Base-by-base conservation (phyloP, 2,797 vertebrate genomes). In the Gallinago stenura region DNA sequence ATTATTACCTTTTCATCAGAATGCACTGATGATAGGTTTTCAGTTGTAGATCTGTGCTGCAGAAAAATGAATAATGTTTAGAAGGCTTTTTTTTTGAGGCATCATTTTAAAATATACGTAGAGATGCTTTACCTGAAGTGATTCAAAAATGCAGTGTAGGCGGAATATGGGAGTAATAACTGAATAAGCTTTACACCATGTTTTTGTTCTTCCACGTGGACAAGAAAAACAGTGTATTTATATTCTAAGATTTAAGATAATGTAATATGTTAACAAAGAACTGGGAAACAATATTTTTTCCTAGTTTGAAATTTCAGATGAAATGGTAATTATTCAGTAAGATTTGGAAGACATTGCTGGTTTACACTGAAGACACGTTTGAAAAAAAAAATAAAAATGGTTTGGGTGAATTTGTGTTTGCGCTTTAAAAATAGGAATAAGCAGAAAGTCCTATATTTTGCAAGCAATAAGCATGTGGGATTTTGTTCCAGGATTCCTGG, bases 1-100 rank as follows among this genome's bases (percentile, higher is more conserved):
- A 98, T 98, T 98, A 98, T 97, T 98, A 97, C 89, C 95, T 96
- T 97, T 98, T 97, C 96, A 90, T 97, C 94, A 95, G 95, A 97
- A 97, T 96, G 91, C 95, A 95, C 95, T 97, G 97, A 97, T 98
- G 96, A 97, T 97, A 97, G 97, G 96, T 97, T 98, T 98, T 97
- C 97, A 97, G 90, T 95, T 96, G 92, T 93, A 95, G 93, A 95
- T 97, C 89, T 93, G 80, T 96, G 70, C 89, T 96, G 90, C 79
- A 95, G 94, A 95, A 93, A 96, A 96, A 97, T 96, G 94, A 97
- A 83, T 85, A 95, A 90, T 76, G 69, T 95, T 95, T 96, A 37
- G 64, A 93, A 93, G 62, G 61, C 61, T 70, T 68, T 91, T 96
- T 43, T 95, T 80, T 87, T 78, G 88, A 97, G 73, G 72, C 79